Evolutionary conservation across 1,140 invertebrate species (phyloP), one percentile per base, ranked within the genome.

Genomic region (Polyergus mexicanus): DNA sequence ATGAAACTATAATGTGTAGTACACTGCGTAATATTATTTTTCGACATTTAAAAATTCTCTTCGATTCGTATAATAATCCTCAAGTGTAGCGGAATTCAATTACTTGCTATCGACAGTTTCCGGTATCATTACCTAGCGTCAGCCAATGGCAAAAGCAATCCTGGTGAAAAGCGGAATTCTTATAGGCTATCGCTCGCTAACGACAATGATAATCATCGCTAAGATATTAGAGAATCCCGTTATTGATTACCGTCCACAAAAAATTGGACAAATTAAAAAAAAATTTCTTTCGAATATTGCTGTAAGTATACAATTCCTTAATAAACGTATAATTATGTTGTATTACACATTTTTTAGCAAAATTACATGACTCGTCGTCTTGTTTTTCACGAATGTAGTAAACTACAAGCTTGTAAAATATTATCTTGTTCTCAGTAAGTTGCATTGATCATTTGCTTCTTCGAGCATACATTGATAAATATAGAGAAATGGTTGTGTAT

Each of bases 401-500:
- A 41, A 60, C 25, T 44, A 13, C 28, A 56, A 81, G 22, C 16
- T 81, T 58, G 35, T n/a, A 28, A 77, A 51, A 41, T 69, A 32
- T 81, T 19, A 58, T 74, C n/a, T 32, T 38, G 22, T 72, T 47
- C 7, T 25, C n/a, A 10, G 32, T n/a, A 69, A 41, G 16, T 74
- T 47, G 44, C 68, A 60, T 83, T 44, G 38, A 28, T 80, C 63
- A 41, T 60, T 81, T n/a, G 54, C 41, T 83, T 83, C 11, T 60
- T 35, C 38, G 65, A 41, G 32, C 54, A 83, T 28, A 22, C 13
- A 2, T 83, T 83, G 47, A 60, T 80, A 69, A 83, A 83, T 83
- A 56, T 81, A 62, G 68, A 83, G 68, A 83, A 83, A 74, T 83
- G 78, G 68, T 54, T 83, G 78, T 83, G 78, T 83, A 83, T 74